These are phyloP conservation scores for Romanogobio albipinnatus DNA, from an alignment of 2,113 vertebrate species.

Conservation along the genomic window DNA sequence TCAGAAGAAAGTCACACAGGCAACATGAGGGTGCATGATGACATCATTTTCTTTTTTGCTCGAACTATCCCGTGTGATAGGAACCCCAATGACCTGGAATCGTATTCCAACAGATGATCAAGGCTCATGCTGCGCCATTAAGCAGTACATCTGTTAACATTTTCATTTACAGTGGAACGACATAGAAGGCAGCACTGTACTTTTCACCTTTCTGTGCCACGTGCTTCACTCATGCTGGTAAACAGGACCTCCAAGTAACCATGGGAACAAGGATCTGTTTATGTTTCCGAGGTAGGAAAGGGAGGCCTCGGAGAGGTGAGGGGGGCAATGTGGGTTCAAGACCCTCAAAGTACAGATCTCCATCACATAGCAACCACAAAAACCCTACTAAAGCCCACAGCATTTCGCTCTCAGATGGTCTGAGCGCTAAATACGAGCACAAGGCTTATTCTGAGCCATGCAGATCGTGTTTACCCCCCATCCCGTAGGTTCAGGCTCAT, in stretches of 20 bases:
- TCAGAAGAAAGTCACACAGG: neutral
- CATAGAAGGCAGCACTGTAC: slow-evolving; percentile 43
- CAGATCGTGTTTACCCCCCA: slow-evolving; percentile 10
- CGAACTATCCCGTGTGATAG: neutral
- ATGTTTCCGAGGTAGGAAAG: slow-evolving; percentile 52
- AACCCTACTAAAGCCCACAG: neutral
- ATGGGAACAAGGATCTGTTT: slow-evolving; percentile 55
- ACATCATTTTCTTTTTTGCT: neutral
- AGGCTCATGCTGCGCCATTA: neutral
- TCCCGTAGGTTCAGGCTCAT: slow-evolving; percentile 26
- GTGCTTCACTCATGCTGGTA: slow-evolving; percentile 48
- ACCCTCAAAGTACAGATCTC: slow-evolving; percentile 31
- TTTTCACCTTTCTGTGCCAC: slow-evolving; percentile 44
- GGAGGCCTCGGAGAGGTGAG: slow-evolving; percentile 53
- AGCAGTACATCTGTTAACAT: slow-evolving; percentile 19
- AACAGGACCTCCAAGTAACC: slow-evolving; percentile 46
- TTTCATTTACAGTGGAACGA: slow-evolving; percentile 28
- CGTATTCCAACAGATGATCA: neutral
- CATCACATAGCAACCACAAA: slow-evolving; percentile 49
- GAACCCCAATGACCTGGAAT: neutral
- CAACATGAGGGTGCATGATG: neutral
- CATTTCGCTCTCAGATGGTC: neutral
- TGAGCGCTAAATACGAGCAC: neutral
- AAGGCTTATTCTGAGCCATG: slow-evolving; percentile 9
- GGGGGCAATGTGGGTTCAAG: slow-evolving; percentile 48